These are phyloP conservation scores for Hormiphora californensis DNA, from an alignment of 37 sponge, comb jelly and placozoan species.

Conservation along the genomic window DNA sequence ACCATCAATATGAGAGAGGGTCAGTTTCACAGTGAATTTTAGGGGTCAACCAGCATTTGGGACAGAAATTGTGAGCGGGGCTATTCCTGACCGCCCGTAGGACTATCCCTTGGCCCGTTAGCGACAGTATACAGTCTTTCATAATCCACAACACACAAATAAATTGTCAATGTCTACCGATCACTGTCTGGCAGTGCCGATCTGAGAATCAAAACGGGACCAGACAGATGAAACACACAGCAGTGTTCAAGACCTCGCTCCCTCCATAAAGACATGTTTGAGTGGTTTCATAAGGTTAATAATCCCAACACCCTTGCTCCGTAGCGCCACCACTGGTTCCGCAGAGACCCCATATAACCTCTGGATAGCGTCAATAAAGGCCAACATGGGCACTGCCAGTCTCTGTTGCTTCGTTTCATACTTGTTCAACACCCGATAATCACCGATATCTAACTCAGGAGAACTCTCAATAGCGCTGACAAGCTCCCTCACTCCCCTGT, in stretches of 20 bases:
- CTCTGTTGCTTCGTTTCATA: slow-evolving; percentile 10
- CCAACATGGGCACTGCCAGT: slow-evolving; percentile 8
- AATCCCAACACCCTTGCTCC: neutral
- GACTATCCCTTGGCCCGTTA: too few species aligned
- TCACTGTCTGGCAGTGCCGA: too few species aligned
- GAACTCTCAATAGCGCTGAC: neutral
- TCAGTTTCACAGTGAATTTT: too few species aligned
- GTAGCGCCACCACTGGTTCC: slow-evolving; percentile 7
- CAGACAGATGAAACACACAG: too few species aligned
- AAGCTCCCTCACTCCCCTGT: slow-evolving; percentile 61
- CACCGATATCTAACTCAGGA: neutral
- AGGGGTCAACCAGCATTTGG: too few species aligned
- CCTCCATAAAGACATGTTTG: neutral
- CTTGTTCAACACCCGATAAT: neutral
- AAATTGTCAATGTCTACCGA: too few species aligned
- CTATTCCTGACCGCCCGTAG: too few species aligned
- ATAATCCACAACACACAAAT: too few species aligned
- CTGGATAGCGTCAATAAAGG: slow-evolving; percentile 25
- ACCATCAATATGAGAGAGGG: too few species aligned
- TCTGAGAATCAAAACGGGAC: too few species aligned
- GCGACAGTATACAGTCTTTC: too few species aligned
- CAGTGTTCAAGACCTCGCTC: slow-evolving; percentile 12
- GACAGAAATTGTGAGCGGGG: too few species aligned
- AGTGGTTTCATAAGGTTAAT: neutral
- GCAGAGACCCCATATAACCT: neutral